Evolutionary conservation across 2,888 invertebrate species (phyloP).

Genomic region (Hirtodrosophila histrioides): DNA sequence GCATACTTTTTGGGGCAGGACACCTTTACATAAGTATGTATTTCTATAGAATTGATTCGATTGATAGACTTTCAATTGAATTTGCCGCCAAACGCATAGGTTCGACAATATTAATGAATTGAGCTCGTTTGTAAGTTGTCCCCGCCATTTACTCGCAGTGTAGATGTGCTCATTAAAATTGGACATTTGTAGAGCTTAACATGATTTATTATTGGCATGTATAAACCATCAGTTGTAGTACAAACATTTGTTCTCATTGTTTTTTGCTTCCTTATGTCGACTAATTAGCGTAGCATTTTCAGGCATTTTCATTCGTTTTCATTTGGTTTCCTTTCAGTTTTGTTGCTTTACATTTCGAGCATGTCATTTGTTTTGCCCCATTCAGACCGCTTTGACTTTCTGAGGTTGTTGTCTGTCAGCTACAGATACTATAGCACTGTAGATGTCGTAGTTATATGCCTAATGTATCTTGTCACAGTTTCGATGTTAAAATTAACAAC

Average conservation of each 20-base stretch:
- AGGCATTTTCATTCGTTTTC: conserved; percentile 19
- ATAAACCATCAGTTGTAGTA: conserved; percentile 36
- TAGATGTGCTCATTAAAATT: conserved; percentile 55
- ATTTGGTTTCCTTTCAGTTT: neutral
- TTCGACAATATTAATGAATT: conserved; percentile 21
- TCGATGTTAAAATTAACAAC: conserved; percentile 74
- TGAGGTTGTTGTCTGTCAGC: conserved; percentile 25
- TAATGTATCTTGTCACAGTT: conserved; percentile 71
- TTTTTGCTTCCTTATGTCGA: conserved; percentile 36
- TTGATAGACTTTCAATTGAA: neutral
- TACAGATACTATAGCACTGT: conserved; percentile 28
- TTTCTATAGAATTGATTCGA: too few relatives aligned
- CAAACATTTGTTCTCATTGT: conserved; percentile 41
- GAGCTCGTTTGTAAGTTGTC: conserved; percentile 40
- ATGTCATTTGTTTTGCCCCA: conserved; percentile 16
- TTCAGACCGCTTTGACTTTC: conserved; percentile 7
- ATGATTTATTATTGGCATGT: conserved; percentile 51
- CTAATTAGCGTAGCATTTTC: conserved; percentile 66
- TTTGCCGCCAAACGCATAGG: neutral
- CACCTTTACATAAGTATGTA: too few relatives aligned
- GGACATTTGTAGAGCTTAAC: conserved; percentile 39
- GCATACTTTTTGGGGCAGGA: too few relatives aligned
- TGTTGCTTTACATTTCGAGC: conserved; percentile 1
- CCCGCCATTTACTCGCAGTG: conserved; percentile 20
- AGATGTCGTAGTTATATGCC: conserved; percentile 24